Evolutionary conservation across 2,888 invertebrate species (phyloP).

Genomic region (Drosophila multiciliata): DNA sequence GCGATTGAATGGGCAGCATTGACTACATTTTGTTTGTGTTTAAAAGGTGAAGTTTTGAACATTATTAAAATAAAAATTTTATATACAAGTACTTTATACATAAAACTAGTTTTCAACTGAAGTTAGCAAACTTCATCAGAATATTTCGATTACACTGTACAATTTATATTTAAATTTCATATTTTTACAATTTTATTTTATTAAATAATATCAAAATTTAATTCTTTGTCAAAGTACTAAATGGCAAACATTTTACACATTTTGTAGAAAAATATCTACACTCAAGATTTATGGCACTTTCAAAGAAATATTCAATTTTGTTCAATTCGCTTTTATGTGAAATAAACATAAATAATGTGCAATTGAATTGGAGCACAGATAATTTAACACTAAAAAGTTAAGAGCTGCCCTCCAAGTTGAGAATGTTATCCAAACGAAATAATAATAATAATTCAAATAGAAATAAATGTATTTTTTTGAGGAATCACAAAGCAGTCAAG

Average conservation of each 20-base stretch:
- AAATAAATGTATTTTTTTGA: slow-evolving; percentile 14
- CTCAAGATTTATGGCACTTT: neutral
- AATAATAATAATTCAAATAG: slow-evolving; percentile 17
- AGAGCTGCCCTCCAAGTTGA: slow-evolving; percentile 7
- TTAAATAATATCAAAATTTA: neutral
- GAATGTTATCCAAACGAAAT: slow-evolving; percentile 7
- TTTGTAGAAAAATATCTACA: neutral
- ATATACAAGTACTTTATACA: neutral
- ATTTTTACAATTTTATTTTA: neutral
- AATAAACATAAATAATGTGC: slow-evolving; percentile 30
- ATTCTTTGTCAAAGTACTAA: neutral
- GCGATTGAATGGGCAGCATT: neutral
- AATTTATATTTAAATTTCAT: neutral
- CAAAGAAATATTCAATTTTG: slow-evolving; percentile 8
- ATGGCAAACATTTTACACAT: neutral
- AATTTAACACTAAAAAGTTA: slow-evolving; percentile 28
- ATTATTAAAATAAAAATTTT: slow-evolving; percentile 1
- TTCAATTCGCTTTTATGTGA: neutral
- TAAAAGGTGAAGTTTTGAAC: neutral
- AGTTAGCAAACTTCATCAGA: neutral
- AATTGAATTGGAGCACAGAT: slow-evolving; percentile 33
- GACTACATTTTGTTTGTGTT: neutral
- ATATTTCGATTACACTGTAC: neutral
- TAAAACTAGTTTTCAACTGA: neutral
- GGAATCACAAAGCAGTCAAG: slow-evolving; percentile 7